Evolutionary conservation across 2,888 invertebrate species (phyloP).

Genomic region (Napeogenes inachia): DNA sequence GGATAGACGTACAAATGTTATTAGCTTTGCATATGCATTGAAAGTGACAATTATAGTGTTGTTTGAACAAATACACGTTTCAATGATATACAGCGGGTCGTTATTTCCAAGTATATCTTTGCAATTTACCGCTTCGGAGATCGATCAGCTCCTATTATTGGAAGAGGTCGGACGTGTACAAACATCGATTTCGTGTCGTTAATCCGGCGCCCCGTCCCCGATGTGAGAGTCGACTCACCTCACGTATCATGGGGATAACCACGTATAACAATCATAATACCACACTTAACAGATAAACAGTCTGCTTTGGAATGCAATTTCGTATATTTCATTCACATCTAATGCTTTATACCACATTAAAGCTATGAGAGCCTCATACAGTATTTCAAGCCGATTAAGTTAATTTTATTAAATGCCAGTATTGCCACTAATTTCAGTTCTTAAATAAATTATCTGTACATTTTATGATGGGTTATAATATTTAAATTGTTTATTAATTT

Average conservation of each 20-base stretch:
- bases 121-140: conserved; percentile 69
- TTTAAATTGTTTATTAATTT: conserved; percentile 8
- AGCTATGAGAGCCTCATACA: conserved; percentile 21
- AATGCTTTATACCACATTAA: conserved; percentile 24
- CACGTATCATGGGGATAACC: conserved; percentile 65
- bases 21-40: conserved; percentile 34
- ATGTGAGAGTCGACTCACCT: conserved; percentile 69
- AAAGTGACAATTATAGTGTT: conserved; percentile 57
- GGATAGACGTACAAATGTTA: conserved; percentile 31
- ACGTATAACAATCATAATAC: conserved; percentile 62
- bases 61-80: conserved; percentile 44
- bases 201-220: conserved; percentile 58
- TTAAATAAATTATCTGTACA: not conserved
- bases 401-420: conserved; percentile 24
- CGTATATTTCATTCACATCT: conserved; percentile 29
- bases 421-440: conserved; percentile 14
- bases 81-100: conserved; percentile 57
- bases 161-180: conserved; percentile 76
- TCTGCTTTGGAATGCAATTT: conserved; percentile 29
- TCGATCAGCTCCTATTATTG: conserved; percentile 74
- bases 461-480: conserved; percentile 5
- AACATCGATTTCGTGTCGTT: conserved; percentile 75
- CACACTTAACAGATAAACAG: conserved; percentile 41
- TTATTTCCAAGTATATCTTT: conserved; percentile 67
- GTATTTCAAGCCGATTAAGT: conserved; percentile 21